A percentile compares a stretch with the other conserved stretches of the same genome.
Evolutionary conservation across 1,140 invertebrate species (phyloP).

Genomic region (Caenorhabditis briggsae): DNA sequence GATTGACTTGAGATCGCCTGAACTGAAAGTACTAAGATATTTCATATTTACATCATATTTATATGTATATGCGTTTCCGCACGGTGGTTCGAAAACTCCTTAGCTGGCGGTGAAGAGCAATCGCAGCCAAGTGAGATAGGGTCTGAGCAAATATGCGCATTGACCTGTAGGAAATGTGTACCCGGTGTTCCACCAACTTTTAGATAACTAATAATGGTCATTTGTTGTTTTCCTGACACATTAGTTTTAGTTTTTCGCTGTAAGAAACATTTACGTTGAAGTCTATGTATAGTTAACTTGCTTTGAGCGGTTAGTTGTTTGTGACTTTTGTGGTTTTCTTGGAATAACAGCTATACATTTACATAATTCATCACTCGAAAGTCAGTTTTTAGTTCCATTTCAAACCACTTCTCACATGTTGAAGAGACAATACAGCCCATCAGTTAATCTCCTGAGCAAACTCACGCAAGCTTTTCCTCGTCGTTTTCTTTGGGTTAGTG

Average conservation of each 20-base stretch:
- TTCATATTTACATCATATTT: constrained; percentile 50
- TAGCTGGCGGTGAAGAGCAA: constrained; percentile 16
- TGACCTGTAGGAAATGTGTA: constrained; percentile 44
- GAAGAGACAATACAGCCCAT: not conserved
- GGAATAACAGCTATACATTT: no score
- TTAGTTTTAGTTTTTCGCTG: not conserved
- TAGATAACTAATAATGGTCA: constrained; percentile 21
- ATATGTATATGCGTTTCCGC: constrained; percentile 34
- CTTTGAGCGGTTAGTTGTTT: no score
- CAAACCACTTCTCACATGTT: no score
- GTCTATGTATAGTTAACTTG: no score
- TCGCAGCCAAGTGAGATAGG: not conserved
- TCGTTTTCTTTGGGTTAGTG: not conserved
- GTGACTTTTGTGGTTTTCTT: no score
- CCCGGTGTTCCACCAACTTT: not conserved
- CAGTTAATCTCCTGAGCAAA: constrained; percentile 3
- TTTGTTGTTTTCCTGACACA: not conserved
- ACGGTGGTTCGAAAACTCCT: not conserved
- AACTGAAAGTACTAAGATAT: not conserved
- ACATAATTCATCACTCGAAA: no score
- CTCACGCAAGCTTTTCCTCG: not conserved
- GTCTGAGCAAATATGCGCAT: constrained; percentile 24
- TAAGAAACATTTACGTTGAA: no score
- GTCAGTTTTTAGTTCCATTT: no score
- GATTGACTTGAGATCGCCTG: not conserved